These are phyloP conservation scores for Antechinus flavipes DNA, from an alignment of 2,113 vertebrate species.

Conservation along the genomic window DNA sequence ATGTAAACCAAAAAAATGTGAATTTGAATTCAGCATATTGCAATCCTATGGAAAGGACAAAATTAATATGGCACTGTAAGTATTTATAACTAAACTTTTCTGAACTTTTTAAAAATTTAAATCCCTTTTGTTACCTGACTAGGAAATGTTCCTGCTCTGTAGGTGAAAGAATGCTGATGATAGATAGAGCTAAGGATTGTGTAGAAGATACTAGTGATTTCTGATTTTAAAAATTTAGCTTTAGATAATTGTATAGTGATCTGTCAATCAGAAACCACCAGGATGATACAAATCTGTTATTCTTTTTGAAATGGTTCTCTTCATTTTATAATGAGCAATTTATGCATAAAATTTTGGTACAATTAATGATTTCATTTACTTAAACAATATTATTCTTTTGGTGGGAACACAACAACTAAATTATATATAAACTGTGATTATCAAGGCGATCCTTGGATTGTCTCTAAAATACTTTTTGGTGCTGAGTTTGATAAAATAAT, in stretches of 20 bases:
- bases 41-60: neutral
- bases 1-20: slow-evolving; percentile 34
- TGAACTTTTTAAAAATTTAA: slow-evolving; percentile 70
- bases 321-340: slow-evolving; percentile 65
- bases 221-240: slow-evolving; percentile 72
- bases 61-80: slow-evolving; percentile 43
- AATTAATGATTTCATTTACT: slow-evolving; percentile 66
- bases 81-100: slow-evolving; percentile 44
- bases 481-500: neutral
- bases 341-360: slow-evolving; percentile 60
- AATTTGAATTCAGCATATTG: slow-evolving; percentile 47
- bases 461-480: neutral
- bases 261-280: slow-evolving; percentile 64
- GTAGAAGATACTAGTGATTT: slow-evolving; percentile 57
- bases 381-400: neutral
- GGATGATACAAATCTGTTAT: slow-evolving; percentile 48
- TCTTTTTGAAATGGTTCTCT: slow-evolving; percentile 37
- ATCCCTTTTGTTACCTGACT: slow-evolving; percentile 64
- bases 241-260: slow-evolving; percentile 67
- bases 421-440: no score
- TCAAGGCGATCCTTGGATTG: neutral
- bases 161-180: slow-evolving; percentile 69
- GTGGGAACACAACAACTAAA: neutral
- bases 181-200: slow-evolving; percentile 66
- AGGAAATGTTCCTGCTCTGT: slow-evolving; percentile 50